These are phyloP conservation scores for Rhadina sibilatrix DNA, from an alignment of 2,113 vertebrate genomes.

Conservation along the genomic window DNA sequence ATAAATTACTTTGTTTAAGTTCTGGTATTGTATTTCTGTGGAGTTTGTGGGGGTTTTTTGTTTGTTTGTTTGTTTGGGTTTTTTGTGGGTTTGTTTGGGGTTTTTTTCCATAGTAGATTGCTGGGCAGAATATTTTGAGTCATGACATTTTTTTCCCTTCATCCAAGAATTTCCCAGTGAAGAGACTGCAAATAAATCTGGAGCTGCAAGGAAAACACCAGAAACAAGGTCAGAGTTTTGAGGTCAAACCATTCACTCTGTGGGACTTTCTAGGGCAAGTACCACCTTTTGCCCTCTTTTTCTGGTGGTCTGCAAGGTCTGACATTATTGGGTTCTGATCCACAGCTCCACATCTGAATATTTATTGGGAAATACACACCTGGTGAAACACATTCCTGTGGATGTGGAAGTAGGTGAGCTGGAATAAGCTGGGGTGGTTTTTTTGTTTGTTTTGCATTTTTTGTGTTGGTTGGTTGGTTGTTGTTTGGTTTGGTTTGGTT, in stretches of 20 bases:
- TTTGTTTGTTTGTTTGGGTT: not conserved
- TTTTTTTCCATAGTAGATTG: not conserved
- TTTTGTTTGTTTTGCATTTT: too few species aligned
- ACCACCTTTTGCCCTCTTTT: not conserved
- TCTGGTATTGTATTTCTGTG: constrained; percentile 43
- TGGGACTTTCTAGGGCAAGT: not conserved
- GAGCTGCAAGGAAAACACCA: not conserved
- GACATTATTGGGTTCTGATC: not conserved
- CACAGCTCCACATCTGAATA: not conserved
- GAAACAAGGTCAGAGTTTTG: not conserved
- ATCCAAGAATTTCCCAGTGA: not conserved
- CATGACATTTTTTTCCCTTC: constrained; percentile 26
- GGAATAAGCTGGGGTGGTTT: not conserved
- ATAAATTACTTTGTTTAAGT: constrained; percentile 62
- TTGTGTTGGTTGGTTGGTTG: too few species aligned
- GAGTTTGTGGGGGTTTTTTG: not conserved
- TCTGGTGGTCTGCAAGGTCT: not conserved
- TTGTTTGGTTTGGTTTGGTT: too few species aligned
- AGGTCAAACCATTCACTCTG: not conserved
- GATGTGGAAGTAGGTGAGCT: not conserved
- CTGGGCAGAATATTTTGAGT: not conserved
- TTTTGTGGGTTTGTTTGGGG: not conserved
- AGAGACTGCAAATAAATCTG: not conserved
- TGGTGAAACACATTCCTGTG: not conserved
- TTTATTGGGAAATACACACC: not conserved